These are phyloP conservation scores for Callosobruchus maculatus DNA, from an alignment of 2,888 invertebrate genomes.

Conservation along the genomic window DNA sequence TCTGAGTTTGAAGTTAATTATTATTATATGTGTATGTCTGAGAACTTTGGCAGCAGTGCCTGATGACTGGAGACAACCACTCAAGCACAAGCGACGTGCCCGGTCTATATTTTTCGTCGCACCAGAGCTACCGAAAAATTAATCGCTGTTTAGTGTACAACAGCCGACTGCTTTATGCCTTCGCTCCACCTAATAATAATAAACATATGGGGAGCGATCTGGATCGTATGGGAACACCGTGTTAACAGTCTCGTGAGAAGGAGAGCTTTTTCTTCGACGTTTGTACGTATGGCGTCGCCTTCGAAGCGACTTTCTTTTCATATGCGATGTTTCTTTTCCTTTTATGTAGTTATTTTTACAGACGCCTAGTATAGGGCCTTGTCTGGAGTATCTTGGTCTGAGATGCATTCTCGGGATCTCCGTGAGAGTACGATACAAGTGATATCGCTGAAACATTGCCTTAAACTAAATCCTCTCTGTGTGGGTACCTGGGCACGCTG, in stretches of 20 bases:
- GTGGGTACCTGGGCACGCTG: no score
- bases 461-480: no score
- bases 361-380: no score
- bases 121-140: slow-evolving; percentile 1
- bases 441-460: no score
- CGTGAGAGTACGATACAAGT: no score
- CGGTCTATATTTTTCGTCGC: background rate
- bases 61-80: background rate
- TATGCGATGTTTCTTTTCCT: background rate
- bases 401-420: no score
- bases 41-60: background rate
- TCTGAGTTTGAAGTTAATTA: no score
- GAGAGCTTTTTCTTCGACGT: background rate
- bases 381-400: no score
- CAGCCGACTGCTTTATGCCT: background rate
- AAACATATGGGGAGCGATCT: background rate
- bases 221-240: background rate
- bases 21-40: background rate
- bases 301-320: background rate
- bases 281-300: background rate
- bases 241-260: background rate
- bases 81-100: background rate
- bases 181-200: background rate
- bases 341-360: background rate
- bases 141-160: background rate